Base-by-base conservation (phyloP, 2,888 invertebrate species). In the Agrypnus murinus region DNA sequence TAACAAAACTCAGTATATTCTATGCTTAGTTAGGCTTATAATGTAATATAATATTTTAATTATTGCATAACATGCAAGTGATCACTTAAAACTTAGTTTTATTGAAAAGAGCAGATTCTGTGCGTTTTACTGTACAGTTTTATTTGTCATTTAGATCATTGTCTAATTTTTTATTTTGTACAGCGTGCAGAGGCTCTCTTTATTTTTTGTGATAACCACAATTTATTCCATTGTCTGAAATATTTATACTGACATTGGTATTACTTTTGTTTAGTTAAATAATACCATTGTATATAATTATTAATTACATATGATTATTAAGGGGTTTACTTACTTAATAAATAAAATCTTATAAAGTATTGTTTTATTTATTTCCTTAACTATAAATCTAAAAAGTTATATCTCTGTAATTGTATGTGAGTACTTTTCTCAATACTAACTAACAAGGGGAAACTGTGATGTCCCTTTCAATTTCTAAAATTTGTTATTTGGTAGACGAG, bases 281-380 rank as follows among this genome's bases (percentile, higher is more conserved):
- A 34, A n/a, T 53, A 53, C 53, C 53, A 53, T 6, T 53, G 53
- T 53, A 53, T 34, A 53, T 53, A 53, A 53, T 15, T 53, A 53
- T 14, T 53, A 53, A 53, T 15, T 53, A 53, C 34, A 5, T 34
- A 34, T 53, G 32, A 12, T 8, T 32, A 53, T n/a, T 32, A 32
- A 53, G 32, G n/a, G n/a, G 34, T 53, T 53, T 53, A 53, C 53
- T 53, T 53, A 40, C n/a, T 25, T 40, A 53, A 53, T 53, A 53
- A 53, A 53, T 8, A 32, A 53, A 53, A 53, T 53, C 53, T 53
- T 53, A 53, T 53, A 53, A 25, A 25, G 3, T 40, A 40, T 40
- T 40, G 40, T 40, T 40, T 2, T 10, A 8, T 40, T 40, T 40
- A 40, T 40, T 36, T 36, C n/a, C n/a, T n/a, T n/a, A n/a, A n/a